Base-by-base conservation (phyloP, 2,113 vertebrate genomes). In the Myotis davidii region DNA sequence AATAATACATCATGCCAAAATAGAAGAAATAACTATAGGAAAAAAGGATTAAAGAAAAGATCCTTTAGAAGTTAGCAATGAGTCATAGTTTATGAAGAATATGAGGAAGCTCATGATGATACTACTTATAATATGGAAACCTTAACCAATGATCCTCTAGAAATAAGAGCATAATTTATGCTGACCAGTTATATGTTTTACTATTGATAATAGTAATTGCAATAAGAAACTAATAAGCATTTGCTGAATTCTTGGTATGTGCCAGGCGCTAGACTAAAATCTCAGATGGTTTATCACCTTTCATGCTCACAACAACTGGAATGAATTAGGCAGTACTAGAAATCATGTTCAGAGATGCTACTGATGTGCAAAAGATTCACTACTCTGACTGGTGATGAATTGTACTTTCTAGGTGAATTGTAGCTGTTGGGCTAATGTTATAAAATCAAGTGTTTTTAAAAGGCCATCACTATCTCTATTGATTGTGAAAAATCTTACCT, bases 401-500 rank as follows among this genome's bases (percentile, higher is more conserved):
- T 52, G 17, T 52, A 50, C 4, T 42, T 34, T 69, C 61, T 67
- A 88, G 50, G 82, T 39, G 17, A 79, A n/a, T 29, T 23, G 3
- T 6, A 84, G 69, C 50, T 74, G 4, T 42, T 50, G 45, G 34
- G 21, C 32, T 76, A 73, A 90, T 37, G 23, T 39, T 59, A 23
- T 39, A 39, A 79, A 90, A 70, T 72, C 14, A 48, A 34, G 37
- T 32, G 17, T 88, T 88, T 84, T 84, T 56, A 34, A 93, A 34
- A 84, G 48, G 23, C 13, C 25, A 39, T 50, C 67, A 9, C 25
- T 82, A 5, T 14, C 17, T 93, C 13, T 79, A 52, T 5, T 27
- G 64, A 90, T 6, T 79, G 4, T 7, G 54, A 87, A 90, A 90
- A 94, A 72, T 4, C 61, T 82, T 98, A 99, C 99, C 98, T 98